phyloP scores from a whole-genome alignment of 2,888 invertebrate species.

The Dynastes tityus region DNA sequence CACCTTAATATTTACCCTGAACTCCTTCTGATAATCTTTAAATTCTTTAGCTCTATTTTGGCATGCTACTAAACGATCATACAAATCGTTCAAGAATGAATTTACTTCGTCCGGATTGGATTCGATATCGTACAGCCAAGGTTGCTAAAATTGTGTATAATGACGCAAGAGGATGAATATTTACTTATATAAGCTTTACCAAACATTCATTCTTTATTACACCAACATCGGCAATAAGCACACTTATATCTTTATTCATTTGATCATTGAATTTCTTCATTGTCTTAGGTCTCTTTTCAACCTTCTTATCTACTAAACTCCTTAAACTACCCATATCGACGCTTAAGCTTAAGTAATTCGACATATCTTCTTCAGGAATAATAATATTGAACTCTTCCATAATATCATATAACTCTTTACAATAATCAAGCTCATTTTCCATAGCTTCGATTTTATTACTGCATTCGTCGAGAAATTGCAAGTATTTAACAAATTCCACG shows the following conservation, averaged over 20 bases:
- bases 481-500: constrained; percentile 80
- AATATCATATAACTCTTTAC: constrained; percentile 87
- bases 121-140: constrained; percentile 81
- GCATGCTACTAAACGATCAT: constrained; percentile 77
- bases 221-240: constrained; percentile 82
- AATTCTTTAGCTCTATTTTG: constrained; percentile 82
- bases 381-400: constrained; percentile 86
- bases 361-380: constrained; percentile 81
- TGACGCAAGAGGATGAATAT: neutral
- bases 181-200: constrained; percentile 69
- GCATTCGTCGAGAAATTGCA: constrained; percentile 78
- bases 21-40: constrained; percentile 87
- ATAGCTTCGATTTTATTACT: constrained; percentile 77
- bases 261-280: constrained; percentile 81
- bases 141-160: constrained; percentile 74
- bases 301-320: constrained; percentile 80
- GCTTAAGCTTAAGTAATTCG: constrained; percentile 77
- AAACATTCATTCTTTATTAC: constrained; percentile 81
- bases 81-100: constrained; percentile 77
- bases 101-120: constrained; percentile 81
- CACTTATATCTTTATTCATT: constrained; percentile 85
- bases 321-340: constrained; percentile 77
- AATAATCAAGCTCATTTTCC: constrained; percentile 83
- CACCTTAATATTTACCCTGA: constrained; percentile 75
- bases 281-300: constrained; percentile 80